Evolutionary conservation across 2,888 invertebrate species (phyloP).

Genomic region (Rosalia funebris): DNA sequence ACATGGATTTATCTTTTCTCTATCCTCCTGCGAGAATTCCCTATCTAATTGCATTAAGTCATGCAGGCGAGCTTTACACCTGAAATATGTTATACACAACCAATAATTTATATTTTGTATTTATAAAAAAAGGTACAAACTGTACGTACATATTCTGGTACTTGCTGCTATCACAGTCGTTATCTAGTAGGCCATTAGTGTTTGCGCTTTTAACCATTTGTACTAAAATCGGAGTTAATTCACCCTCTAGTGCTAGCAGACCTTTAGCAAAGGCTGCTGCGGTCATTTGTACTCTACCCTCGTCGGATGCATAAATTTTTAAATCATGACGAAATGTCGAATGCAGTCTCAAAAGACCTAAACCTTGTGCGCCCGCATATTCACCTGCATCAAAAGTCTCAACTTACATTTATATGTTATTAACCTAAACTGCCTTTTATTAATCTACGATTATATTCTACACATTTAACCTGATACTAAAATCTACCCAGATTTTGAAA

Average conservation of each 20-base stretch:
- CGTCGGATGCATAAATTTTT: conserved; percentile 99
- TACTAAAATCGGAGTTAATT: conserved; percentile 97
- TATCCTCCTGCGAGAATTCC: conserved; percentile 86
- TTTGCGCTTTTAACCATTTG: conserved; percentile 99
- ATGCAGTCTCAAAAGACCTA: conserved; percentile 93
- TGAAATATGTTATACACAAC: conserved; percentile 58
- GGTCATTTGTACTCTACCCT: conserved; percentile 99
- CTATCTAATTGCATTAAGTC: conserved; percentile 91
- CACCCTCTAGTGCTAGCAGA: conserved; percentile 95
- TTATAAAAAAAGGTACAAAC: not conserved
- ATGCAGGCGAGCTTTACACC: conserved; percentile 95
- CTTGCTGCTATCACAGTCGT: conserved; percentile 97
- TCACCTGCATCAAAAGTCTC: conserved; percentile 70
- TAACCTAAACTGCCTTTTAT: too few relatives aligned
- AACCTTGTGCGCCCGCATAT: conserved; percentile 93
- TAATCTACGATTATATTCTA: too few relatives aligned
- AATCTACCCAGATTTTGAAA: too few relatives aligned
- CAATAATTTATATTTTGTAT: not conserved
- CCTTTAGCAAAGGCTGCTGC: conserved; percentile 99
- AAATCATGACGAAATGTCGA: conserved; percentile 99
- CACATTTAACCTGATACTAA: too few relatives aligned
- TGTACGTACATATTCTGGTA: conserved; percentile 87
- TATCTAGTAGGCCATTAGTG: conserved; percentile 96
- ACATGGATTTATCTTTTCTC: conserved; percentile 90
- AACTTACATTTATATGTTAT: too few relatives aligned